Percentiles rank a stretch among this genome's conserved stretches.
phyloP scores from a whole-genome alignment of 2,797 vertebrate genomes.

The Anomalospiza imberbis region DNA sequence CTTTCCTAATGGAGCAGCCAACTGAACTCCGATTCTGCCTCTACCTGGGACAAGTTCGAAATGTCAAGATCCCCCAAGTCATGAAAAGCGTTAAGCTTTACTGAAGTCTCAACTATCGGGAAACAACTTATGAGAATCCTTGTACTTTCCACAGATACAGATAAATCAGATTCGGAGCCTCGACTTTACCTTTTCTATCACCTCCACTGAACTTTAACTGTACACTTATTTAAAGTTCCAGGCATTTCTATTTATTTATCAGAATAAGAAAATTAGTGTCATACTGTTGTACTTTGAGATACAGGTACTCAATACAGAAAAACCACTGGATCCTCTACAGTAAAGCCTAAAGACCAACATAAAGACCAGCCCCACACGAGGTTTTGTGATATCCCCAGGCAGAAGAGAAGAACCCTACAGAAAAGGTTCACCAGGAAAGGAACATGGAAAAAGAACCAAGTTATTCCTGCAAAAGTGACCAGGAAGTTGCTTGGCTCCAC shows the following conservation, averaged over 20 bases:
- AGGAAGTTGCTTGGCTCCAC: background rate
- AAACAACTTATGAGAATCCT: background rate
- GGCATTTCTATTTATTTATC: background rate
- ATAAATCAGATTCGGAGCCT: background rate
- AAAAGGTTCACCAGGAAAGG: background rate
- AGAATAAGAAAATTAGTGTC: background rate
- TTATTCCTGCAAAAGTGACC: background rate
- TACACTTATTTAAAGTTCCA: background rate
- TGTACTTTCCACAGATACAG: background rate
- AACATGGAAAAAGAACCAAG: background rate
- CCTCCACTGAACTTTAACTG: background rate
- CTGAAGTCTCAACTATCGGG: background rate
- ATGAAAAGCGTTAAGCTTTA: background rate
- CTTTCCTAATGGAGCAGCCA: background rate
- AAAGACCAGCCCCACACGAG: background rate
- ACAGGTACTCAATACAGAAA: fast-evolving
- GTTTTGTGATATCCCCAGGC: background rate
- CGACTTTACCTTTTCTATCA: background rate
- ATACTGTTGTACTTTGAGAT: background rate
- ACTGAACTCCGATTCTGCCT: background rate
- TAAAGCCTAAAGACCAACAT: background rate
- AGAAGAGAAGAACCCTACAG: background rate
- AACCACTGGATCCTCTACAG: background rate
- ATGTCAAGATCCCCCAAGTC: fast-evolving
- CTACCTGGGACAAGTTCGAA: background rate